Conservation (phyloP, 1,140 invertebrate species). For the Euwallacea fornicatus region DNA sequence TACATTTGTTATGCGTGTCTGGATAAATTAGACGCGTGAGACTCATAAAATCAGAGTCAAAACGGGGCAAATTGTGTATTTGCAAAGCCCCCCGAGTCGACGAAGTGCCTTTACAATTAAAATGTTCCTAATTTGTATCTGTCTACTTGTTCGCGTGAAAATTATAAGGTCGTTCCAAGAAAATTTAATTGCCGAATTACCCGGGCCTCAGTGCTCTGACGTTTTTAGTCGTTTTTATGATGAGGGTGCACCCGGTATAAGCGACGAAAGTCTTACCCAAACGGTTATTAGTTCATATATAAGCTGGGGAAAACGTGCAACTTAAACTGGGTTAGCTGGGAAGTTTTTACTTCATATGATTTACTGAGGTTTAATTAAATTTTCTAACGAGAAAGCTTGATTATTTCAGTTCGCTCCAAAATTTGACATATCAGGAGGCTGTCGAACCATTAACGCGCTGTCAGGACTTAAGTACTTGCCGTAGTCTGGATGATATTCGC, state of each 20-base stretch:
- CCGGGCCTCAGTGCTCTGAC: neutral
- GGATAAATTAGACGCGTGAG: constrained; percentile 27
- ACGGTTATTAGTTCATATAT: constrained; percentile 9
- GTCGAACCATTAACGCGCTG: too few species aligned
- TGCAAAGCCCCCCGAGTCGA: constrained; percentile 21
- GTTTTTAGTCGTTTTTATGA: constrained; percentile 18
- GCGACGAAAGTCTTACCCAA: constrained; percentile 1
- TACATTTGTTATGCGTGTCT: constrained; percentile 32
- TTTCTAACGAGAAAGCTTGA: neutral
- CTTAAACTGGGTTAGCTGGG: neutral
- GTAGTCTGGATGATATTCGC: too few species aligned
- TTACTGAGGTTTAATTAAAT: constrained; percentile 1
- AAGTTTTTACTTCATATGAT: constrained; percentile 1
- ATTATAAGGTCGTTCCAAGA: constrained; percentile 24
- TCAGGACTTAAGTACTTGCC: too few species aligned
- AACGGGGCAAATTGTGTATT: constrained; percentile 19
- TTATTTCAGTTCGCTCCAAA: neutral
- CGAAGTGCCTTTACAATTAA: constrained; percentile 33
- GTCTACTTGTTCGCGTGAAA: constrained; percentile 26
- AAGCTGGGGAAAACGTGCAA: neutral
- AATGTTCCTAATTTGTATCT: constrained; percentile 27
- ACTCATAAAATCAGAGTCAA: constrained; percentile 27
- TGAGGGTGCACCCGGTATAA: constrained; percentile 4
- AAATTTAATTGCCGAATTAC: constrained; percentile 29
- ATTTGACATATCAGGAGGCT: too few species aligned